Evolutionary conservation across 2,797 vertebrate species (phyloP), one percentile per base, ranked within the genome.

Genomic region (Myotis planiceps): DNA sequence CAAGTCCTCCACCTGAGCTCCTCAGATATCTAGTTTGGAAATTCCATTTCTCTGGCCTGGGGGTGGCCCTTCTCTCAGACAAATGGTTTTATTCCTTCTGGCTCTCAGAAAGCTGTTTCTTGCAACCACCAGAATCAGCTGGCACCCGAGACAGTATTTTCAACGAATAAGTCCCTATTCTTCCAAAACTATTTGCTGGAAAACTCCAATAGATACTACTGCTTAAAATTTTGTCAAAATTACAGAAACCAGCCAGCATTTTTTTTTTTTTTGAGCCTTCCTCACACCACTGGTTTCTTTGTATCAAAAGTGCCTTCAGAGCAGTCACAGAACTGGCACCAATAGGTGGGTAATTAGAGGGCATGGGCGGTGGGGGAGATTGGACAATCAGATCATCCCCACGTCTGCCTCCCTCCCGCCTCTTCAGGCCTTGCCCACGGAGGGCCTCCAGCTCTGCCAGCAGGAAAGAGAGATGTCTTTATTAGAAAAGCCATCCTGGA

Each of bases 401-500:
- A 2, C 6, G 0, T 29, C 25, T 14, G 13, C 29, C 42, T 5
- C 2, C 15, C 16, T 4, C 60, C 63, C 5, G 0, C 45, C 47
- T 79, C n/a, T 37, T 32, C 27, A 65, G 68, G 27, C 42, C 72
- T 79, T 63, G 10, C 37, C 4, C 66, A 16, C 2, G 2, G 39
- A 82, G 21, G 39, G 34, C 32, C 75, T 92, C 51, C 63, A 60
- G 63, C 34, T 47, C 39, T 0, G 2, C 65, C 45, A 63, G 23
- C 32, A 9, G 34, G 25, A 21, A 19, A 65, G 39, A 87, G 53
- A 74, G 84, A 90, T 14, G 47, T 76, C 87, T 95, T 87, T 79
- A 94, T 92, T 88, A 96, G 51, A 78, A 81, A 88, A 92, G n/a
- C 39, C 90, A 82, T 88, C 14, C 45, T 4, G 0, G 51, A 88